Evolutionary conservation across 2,797 vertebrate species (phyloP), one percentile per base, ranked within the genome.

Genomic region (Stomatorhinus walkeri): DNA sequence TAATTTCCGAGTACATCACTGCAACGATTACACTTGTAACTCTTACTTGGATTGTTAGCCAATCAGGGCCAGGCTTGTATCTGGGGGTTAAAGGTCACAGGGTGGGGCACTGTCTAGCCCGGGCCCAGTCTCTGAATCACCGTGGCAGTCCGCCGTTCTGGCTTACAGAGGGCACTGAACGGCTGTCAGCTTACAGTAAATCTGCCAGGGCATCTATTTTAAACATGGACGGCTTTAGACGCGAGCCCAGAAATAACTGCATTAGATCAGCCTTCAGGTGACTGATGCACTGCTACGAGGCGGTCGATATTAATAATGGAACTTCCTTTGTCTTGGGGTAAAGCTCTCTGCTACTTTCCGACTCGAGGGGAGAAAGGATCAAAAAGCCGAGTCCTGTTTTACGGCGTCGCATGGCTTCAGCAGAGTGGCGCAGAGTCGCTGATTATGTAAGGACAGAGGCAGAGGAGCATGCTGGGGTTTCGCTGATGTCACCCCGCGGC

Each of bases 191-290:
- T 54, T 90, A 32, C 83, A 79, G 40, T 56, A 48, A 8, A 14
- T 88, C 61, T 36, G 32, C 36, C 22, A 87, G 90, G 72, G 87
- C 59, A 52, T 89, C 51, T 86, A 87, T 92, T 92, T 92, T 90
- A 90, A 40, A 92, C 85, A 87, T 54, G 51, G 88, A 81, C 52
- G 19, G 79, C 32, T 81, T 86, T 89, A 92, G 90, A 89, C 89
- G 89, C 91, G 89, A 12, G 88, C 90, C 89, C 89, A 85, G 51
- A 89, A 91, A 91, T 90, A 91, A 91, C 89, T 32, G 87, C 89
- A 90, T 7, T 59, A 61, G 89, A 88, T 88, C 54, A 87, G 87
- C 46, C 68, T 88, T 16, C 87, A 85, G 68, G 28, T 19, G 61
- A 49, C n/a, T 36, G 43, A 61, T 5, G 46, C 87, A 49, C 46